These are phyloP conservation scores for Drosophila sp. DNA, from an alignment of 1,140 invertebrate genomes.

Conservation along the genomic window DNA sequence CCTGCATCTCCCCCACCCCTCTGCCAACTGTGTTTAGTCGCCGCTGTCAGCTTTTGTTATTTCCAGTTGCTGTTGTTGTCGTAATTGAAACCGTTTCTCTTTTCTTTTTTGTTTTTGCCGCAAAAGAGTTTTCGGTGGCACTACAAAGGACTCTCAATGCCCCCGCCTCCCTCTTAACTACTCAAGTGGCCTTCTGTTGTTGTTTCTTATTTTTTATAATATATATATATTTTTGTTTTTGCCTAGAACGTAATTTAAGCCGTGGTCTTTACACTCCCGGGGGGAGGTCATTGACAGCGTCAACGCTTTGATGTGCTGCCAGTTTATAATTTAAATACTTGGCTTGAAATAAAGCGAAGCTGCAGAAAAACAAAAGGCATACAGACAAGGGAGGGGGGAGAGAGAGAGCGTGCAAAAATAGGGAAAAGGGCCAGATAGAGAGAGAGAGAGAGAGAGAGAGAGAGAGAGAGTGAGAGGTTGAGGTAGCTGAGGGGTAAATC, in stretches of 20 bases:
- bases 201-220: constrained; percentile 28
- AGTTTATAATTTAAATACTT: constrained; percentile 82
- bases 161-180: background rate
- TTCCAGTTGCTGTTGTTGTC: constrained; percentile 14
- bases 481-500: constrained; percentile 34
- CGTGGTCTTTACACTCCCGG: constrained; percentile 33
- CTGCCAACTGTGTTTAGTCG: background rate
- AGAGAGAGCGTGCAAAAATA: background rate
- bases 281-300: constrained; percentile 47
- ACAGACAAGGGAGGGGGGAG: background rate
- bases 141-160: constrained; percentile 64
- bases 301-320: constrained; percentile 52
- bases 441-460: constrained; percentile 19
- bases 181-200: constrained; percentile 43
- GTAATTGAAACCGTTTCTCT: constrained; percentile 75
- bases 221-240: constrained; percentile 28
- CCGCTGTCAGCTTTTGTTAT: constrained; percentile 34
- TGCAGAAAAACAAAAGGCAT: constrained; percentile 23
- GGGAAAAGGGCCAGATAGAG: too few species aligned
- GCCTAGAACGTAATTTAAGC: constrained; percentile 75
- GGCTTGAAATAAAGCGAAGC: constrained; percentile 41
- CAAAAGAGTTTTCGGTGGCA: constrained; percentile 66
- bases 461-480: background rate
- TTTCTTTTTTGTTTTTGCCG: constrained; percentile 41
- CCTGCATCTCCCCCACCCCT: background rate